Percentiles rank a stretch among this genome's conserved stretches.
phyloP scores from a whole-genome alignment of 2,888 invertebrate species.

The Oegoconia quadripuncta region DNA sequence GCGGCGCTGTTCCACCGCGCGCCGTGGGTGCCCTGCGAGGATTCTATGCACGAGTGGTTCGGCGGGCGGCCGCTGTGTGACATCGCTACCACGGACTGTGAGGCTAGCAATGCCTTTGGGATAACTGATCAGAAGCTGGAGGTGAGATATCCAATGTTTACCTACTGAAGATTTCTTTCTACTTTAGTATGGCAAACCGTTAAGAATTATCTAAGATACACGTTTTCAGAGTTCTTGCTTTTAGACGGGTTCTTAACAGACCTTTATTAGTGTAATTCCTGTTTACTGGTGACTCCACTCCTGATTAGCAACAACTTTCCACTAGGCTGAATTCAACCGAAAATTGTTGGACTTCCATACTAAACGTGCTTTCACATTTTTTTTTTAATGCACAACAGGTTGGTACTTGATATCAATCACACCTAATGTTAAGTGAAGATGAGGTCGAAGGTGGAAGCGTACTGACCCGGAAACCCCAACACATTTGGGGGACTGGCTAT shows the following conservation, averaged over 20 bases:
- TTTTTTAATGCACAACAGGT: too few relatives aligned
- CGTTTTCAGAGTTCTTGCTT: background rate
- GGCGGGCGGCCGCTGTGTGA: conserved; percentile 75
- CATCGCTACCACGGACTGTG: conserved; percentile 55
- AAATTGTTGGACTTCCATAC: too few relatives aligned
- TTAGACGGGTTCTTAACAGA: background rate
- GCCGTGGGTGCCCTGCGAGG: conserved; percentile 86
- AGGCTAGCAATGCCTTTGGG: conserved; percentile 46
- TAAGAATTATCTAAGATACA: background rate
- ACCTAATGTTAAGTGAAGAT: too few relatives aligned
- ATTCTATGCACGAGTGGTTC: conserved; percentile 82
- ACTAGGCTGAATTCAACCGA: too few relatives aligned
- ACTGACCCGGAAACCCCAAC: too few relatives aligned
- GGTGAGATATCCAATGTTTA: conserved; percentile 40
- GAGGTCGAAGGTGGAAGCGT: too few relatives aligned
- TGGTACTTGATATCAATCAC: too few relatives aligned
- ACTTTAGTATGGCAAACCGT: background rate
- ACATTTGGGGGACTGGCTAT: too few relatives aligned
- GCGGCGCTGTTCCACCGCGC: conserved; percentile 81
- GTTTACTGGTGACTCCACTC: too few relatives aligned
- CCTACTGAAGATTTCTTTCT: background rate
- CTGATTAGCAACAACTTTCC: too few relatives aligned
- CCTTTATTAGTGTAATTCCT: too few relatives aligned
- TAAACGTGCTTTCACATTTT: too few relatives aligned
- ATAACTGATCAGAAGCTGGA: conserved; percentile 45